A percentile compares a stretch with the other conserved stretches of the same genome.
These are phyloP conservation scores for Pachypeltis micranthus DNA, from an alignment of 1,140 invertebrate species.

Conservation along the genomic window DNA sequence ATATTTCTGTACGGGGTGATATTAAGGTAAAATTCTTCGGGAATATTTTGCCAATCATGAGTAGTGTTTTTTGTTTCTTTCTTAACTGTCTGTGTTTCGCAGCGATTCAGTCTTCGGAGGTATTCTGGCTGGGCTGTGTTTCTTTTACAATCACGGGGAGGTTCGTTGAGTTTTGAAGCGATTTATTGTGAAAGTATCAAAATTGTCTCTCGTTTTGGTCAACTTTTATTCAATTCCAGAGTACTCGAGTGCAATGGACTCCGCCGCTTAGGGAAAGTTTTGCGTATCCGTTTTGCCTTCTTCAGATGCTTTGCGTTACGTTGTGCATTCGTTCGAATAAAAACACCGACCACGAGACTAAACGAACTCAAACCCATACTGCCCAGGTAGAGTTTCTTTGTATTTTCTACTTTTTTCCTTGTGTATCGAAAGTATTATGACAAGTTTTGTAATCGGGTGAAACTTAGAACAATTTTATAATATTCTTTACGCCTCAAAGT, in stretches of 20 bases:
- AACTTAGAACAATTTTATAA: too few species aligned
- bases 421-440: slow-evolving; percentile 27
- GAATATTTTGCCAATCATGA: neutral
- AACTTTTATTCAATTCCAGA: too few species aligned
- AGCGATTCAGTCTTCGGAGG: slow-evolving; percentile 58
- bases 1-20: slow-evolving; percentile 50
- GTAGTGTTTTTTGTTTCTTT: neutral
- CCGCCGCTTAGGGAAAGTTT: slow-evolving; percentile 73
- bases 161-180: too few species aligned
- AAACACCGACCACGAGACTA: slow-evolving; percentile 14
- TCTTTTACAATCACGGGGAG: slow-evolving; percentile 70
- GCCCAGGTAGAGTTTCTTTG: slow-evolving; percentile 18
- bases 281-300: slow-evolving; percentile 53
- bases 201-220: slow-evolving; percentile 8
- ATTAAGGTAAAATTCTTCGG: slow-evolving; percentile 38
- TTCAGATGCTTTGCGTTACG: slow-evolving; percentile 32
- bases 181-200: neutral
- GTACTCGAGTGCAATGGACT: slow-evolving; percentile 71
- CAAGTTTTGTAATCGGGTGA: neutral
- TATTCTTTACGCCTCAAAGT: too few species aligned
- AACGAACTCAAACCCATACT: slow-evolving; percentile 14
- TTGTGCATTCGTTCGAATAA: slow-evolving; percentile 16
- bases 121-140: slow-evolving; percentile 49
- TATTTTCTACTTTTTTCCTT: neutral
- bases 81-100: slow-evolving; percentile 19